Percentiles rank a stretch among this genome's conserved stretches.
Conservation (phyloP, 2,797 vertebrate genomes). For the Cuculus canorus region DNA sequence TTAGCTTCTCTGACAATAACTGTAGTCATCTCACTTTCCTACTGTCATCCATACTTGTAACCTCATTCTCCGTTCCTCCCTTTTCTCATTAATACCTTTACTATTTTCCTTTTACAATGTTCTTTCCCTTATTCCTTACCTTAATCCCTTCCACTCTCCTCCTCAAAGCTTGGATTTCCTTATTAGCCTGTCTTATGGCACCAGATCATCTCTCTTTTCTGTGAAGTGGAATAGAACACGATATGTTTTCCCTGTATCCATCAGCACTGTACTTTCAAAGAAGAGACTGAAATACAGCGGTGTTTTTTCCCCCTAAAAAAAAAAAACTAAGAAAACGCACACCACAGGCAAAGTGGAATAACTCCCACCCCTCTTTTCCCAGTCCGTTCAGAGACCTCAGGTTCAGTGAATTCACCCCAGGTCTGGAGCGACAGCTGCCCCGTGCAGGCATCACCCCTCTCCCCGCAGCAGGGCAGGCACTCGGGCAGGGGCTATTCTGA, state of each 20-base stretch:
- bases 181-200: fast-evolving
- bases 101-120: fast-evolving
- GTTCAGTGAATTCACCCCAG: not conserved
- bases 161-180: not conserved
- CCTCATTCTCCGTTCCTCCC: not conserved
- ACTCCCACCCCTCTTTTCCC: not conserved
- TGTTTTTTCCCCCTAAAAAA: fast-evolving
- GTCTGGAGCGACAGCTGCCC: fast-evolving
- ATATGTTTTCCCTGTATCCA: not conserved
- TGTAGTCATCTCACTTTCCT: not conserved
- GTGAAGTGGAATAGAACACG: not conserved
- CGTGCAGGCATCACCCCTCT: fast-evolving
- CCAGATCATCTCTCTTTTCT: not conserved
- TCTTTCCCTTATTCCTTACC: not conserved
- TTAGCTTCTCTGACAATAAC: not conserved
- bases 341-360: not conserved
- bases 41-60: not conserved
- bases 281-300: not conserved
- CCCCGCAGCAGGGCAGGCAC: not conserved
- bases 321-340: not conserved
- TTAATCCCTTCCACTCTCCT: not conserved
- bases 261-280: not conserved
- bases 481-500: fast-evolving
- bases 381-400: fast-evolving
- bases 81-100: not conserved